Conservation (phyloP, 1,140 invertebrate species). For the Anastrepha obliqua region DNA sequence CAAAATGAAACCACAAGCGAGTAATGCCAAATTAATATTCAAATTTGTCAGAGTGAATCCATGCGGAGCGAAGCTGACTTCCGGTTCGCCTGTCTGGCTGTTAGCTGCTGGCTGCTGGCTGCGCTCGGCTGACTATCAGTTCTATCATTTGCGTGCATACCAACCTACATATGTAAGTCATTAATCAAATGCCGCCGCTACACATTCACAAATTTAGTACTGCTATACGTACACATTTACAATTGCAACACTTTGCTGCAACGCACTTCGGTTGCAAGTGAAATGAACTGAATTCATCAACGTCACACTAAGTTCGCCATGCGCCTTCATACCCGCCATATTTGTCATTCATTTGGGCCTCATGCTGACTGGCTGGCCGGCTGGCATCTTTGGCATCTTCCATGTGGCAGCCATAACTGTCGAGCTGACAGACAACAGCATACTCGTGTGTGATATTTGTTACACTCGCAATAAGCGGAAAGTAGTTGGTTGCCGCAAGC, state of each 20-base stretch:
- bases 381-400: slow-evolving; percentile 10
- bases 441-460: background rate
- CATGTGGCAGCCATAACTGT: background rate
- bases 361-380: background rate
- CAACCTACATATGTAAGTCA: background rate
- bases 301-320: background rate
- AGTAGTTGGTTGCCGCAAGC: background rate
- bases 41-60: slow-evolving; percentile 31
- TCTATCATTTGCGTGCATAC: background rate
- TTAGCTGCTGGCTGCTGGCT: background rate
- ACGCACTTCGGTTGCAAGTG: background rate
- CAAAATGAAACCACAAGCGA: background rate
- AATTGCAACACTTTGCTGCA: background rate
- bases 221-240: background rate
- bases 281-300: slow-evolving; percentile 48
- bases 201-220: background rate
- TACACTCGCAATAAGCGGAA: background rate
- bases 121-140: background rate
- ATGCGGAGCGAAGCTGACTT: slow-evolving; percentile 1
- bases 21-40: slow-evolving; percentile 32
- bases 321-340: slow-evolving; percentile 1
- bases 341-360: background rate
- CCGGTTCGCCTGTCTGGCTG: background rate
- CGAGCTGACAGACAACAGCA: background rate
- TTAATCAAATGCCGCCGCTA: background rate